Evolutionary conservation across 2,113 vertebrate genomes (phyloP), one percentile per base, ranked within the genome.

Genomic region (Nibea albiflora): DNA sequence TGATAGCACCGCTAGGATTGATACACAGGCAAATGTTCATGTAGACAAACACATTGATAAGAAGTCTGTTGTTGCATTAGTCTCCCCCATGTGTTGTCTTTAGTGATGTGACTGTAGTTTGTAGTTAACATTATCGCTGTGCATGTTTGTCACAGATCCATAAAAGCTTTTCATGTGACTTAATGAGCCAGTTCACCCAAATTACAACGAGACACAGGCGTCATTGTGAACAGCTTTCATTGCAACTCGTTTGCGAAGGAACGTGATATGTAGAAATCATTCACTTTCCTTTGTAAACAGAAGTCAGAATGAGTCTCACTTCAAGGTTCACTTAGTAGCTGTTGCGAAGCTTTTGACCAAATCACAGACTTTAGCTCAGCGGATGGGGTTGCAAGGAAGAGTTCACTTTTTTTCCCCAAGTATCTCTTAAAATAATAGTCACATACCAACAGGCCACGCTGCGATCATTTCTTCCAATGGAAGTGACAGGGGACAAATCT

Each of bases 181-280:
- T 63, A 16, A 73, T 58, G 46, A 67, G 20, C 57, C 61, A 72
- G 39, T 78, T 81, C 63, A 67, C 49, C 19, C 4, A 72, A 52
- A 81, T 56, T 35, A 63, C 14, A 68, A 22, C 17, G 64, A 24
- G 50, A 76, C 24, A 63, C 14, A 19, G 3, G 14, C 10, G 1
- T 44, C 1, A 6, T 20, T 60, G 16, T 11, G 22, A 15, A 2
- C 16, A 42, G 11, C 5, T 70, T 42, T 26, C 60, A 50, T 44
- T 46, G 4, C 1, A 58, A 26, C 31, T 44, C 19, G 9, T 53
- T 16, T 69, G 4, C 16, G 17, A 4, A 2, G 7, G 3, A 4
- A 31, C 8, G 35, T 39, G 5, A 31, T 70, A 44, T n/a, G 26
- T 66, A 26, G 47, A 26, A 50, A 35, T 16, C 1, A 1, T 50